Conservation (phyloP, 2,113 vertebrate genomes). For the Mirounga angustirostris region DNA sequence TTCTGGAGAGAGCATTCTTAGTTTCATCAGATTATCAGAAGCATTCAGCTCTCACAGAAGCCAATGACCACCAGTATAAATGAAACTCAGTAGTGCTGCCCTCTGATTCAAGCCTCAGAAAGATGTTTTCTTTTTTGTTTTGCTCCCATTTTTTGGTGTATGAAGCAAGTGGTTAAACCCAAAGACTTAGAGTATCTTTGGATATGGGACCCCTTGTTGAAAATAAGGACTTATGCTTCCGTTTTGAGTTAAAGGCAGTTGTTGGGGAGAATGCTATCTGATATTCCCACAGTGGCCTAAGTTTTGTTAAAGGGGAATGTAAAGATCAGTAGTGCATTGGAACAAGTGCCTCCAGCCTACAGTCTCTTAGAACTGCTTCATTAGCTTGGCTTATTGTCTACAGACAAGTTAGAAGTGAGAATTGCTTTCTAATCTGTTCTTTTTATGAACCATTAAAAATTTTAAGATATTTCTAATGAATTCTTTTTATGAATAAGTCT, state of each 20-base stretch:
- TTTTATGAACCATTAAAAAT: neutral
- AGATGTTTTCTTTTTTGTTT: constrained; percentile 17
- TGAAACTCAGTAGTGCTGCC: neutral
- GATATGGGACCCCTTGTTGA: neutral
- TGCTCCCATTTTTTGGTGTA: constrained; percentile 1
- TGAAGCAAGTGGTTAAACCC: constrained; percentile 1
- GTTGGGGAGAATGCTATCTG: neutral
- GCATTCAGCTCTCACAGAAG: neutral
- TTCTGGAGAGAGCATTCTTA: neutral
- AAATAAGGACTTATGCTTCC: neutral
- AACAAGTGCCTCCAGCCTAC: neutral
- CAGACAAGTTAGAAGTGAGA: constrained; percentile 54
- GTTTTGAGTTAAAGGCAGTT: constrained; percentile 43
- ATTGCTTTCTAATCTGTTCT: constrained; percentile 31
- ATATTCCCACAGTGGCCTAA: neutral
- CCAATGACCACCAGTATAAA: neutral
- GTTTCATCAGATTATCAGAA: constrained; percentile 26
- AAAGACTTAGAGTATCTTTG: neutral
- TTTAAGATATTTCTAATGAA: neutral
- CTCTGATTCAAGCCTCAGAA: neutral
- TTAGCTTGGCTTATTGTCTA: neutral
- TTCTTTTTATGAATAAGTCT: neutral
- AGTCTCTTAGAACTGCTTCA: neutral
- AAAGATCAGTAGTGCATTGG: neutral
- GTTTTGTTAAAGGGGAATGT: neutral